These are phyloP conservation scores for Adineta ricciae DNA, from an alignment of 2,888 invertebrate genomes.

Conservation along the genomic window DNA sequence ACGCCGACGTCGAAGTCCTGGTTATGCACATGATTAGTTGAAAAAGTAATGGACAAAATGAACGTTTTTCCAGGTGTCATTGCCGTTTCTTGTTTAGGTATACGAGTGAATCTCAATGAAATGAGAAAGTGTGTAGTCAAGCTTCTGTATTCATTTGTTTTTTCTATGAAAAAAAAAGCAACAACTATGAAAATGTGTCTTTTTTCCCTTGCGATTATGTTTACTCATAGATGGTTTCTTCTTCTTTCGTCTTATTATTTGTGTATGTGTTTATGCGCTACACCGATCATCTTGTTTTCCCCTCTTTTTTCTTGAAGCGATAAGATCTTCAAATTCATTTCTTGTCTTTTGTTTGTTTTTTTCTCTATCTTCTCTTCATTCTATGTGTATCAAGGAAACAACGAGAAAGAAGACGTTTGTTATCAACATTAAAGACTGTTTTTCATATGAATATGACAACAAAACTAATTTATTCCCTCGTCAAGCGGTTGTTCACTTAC, in stretches of 20 bases:
- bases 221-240: neutral
- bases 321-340: neutral
- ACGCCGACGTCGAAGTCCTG: neutral
- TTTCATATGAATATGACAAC: too few relatives aligned
- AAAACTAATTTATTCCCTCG: too few relatives aligned
- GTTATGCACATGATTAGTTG: neutral
- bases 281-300: neutral
- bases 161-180: conserved; percentile 1
- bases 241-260: neutral
- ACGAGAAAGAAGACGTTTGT: neutral
- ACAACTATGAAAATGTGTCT: neutral
- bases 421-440: neutral
- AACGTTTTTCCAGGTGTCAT: too few relatives aligned
- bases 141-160: neutral
- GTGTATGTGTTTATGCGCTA: conserved; percentile 2
- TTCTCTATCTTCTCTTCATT: neutral
- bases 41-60: neutral
- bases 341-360: neutral
- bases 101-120: neutral
- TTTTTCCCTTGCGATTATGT: neutral
- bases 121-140: neutral
- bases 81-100: neutral
- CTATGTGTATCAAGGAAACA: neutral
- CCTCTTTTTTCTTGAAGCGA: neutral
- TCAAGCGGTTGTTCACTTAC: too few relatives aligned